phyloP scores from a whole-genome alignment of 1,140 invertebrate species.

The Drosophila watanabei region DNA sequence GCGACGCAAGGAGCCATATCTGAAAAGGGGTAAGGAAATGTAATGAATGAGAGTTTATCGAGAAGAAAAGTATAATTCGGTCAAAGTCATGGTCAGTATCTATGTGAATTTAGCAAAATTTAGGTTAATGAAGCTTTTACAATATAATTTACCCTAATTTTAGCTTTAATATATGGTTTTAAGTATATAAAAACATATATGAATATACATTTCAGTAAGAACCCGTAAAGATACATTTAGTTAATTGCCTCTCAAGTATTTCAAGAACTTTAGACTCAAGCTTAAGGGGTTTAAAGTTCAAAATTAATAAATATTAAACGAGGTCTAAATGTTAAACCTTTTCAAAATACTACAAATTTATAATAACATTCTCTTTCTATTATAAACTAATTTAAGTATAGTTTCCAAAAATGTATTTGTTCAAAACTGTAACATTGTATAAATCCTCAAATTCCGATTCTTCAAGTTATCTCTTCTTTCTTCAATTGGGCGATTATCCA shows the following conservation, averaged over 20 bases:
- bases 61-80: not conserved
- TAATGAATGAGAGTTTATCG: not conserved
- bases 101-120: no score
- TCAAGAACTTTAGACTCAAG: not conserved
- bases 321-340: not conserved
- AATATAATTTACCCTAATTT: not conserved
- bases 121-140: no score
- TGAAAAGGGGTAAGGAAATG: slow-evolving; percentile 20
- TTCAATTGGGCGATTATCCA: not conserved
- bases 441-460: not conserved
- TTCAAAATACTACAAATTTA: not conserved
- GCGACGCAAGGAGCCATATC: slow-evolving; percentile 90
- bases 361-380: not conserved
- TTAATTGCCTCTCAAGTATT: not conserved
- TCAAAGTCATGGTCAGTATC: not conserved
- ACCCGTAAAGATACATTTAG: not conserved
- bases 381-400: no score
- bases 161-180: not conserved
- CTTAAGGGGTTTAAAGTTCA: slow-evolving; percentile 1
- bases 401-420: slow-evolving; percentile 4
- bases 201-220: not conserved
- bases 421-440: slow-evolving; percentile 4
- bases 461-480: not conserved
- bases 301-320: not conserved
- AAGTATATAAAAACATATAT: not conserved